Evolutionary conservation across 2,797 vertebrate species (phyloP).

Genomic region (Eulemur coronatus): DNA sequence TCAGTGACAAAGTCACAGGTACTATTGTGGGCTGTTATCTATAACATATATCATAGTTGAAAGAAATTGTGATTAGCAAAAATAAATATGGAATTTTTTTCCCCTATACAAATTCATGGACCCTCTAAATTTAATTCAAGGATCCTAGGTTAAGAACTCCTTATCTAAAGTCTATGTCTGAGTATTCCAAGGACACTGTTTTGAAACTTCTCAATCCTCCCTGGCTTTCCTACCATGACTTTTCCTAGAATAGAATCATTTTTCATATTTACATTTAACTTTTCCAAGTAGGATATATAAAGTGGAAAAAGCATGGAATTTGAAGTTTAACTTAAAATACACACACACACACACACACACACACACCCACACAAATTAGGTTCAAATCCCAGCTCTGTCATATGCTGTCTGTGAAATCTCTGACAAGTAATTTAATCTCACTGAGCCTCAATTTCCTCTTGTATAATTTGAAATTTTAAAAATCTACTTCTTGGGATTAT

Average conservation of each 20-base stretch:
- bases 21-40: background rate
- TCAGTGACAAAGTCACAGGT: background rate
- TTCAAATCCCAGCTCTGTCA: background rate
- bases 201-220: background rate
- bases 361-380: background rate
- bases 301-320: background rate
- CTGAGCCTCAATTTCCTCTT: background rate
- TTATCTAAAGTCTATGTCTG: background rate
- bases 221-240: background rate
- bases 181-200: background rate
- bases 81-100: background rate
- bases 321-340: background rate
- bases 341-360: too few species aligned
- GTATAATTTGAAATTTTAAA: background rate
- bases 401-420: background rate
- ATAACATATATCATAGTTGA: background rate
- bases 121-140: background rate
- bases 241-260: background rate
- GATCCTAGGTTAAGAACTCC: background rate
- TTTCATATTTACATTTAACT: background rate
- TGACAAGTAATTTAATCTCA: background rate
- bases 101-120: background rate
- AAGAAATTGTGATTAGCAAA: background rate
- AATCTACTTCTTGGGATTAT: background rate
- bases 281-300: background rate